Base-by-base conservation (phyloP, 2,113 vertebrate species). In the Etheostoma spectabile region DNA sequence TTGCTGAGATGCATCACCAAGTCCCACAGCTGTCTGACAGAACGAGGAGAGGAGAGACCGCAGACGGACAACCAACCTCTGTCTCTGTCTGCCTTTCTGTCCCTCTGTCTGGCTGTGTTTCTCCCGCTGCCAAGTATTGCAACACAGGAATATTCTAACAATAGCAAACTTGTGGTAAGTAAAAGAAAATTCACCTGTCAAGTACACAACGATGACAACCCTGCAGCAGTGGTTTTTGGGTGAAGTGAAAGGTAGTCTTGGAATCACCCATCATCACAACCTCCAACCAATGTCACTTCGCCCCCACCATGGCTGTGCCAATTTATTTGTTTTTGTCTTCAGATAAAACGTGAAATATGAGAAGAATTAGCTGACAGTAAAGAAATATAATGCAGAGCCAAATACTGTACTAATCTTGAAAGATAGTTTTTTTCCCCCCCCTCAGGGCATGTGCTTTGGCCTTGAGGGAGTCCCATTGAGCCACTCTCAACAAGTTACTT, bases 1-100 rank as follows among this genome's bases (percentile, higher is more conserved):
- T 79, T 15, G 48, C 77, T 21, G 77, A 85, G 82, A 88, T 24
- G 68, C 89, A 87, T 83, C 83, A 61, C 84, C 57, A 52, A 86
- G 76, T 90, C 86, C 84, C 80, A 85, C 67, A 74, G 78, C 82
- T 14, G 63, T 84, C 87, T 84, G 93, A 90, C 65, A 74, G 86
- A 89, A 83, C 88, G 55, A 46, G 79, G 46, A 7, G 57, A 66
- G 65, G 76, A 59, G 62, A 51, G 74, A 42, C 63, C 21, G 24
- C 52, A 76, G 79, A 72, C 24, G 61, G 73, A 73, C 82, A 72
- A n/a, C 69, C 59, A 49, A 82, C 69, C 78, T 71, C 63, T 24
- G 46, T 66, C 27, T 10, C 72, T 21, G 27, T 69, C 51, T 59
- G 33, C n/a, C 53, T 57, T 4, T 49, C 51, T 57, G 51, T 74